These are phyloP conservation scores for Cirrhinus molitorella DNA, from an alignment of 2,797 vertebrate species.

Conservation along the genomic window DNA sequence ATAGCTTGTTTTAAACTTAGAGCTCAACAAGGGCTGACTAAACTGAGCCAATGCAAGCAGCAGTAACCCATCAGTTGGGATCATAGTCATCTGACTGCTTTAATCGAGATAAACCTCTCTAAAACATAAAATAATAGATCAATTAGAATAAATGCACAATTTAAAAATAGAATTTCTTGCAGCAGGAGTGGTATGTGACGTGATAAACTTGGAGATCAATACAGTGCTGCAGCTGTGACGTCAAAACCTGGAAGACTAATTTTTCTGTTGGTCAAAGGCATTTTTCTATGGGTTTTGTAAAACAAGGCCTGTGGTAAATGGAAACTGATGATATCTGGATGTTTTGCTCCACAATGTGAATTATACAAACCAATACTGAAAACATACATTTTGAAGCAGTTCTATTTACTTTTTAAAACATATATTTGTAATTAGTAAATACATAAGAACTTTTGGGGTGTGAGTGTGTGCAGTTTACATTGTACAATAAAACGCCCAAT, in stretches of 20 bases:
- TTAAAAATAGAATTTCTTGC: neutral
- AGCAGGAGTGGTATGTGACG: neutral
- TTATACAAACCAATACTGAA: neutral
- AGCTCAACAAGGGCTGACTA: neutral
- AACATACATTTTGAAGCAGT: neutral
- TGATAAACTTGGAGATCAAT: neutral
- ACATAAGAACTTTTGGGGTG: neutral
- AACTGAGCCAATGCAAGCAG: too few species aligned
- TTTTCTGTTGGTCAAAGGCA: neutral
- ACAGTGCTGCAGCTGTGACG: neutral
- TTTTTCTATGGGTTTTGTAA: neutral
- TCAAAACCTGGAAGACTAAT: neutral
- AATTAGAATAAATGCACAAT: neutral
- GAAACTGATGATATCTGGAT: neutral
- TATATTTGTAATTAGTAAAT: neutral
- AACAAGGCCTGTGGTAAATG: neutral
- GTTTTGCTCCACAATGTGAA: neutral
- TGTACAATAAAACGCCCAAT: neutral
- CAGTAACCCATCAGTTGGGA: neutral
- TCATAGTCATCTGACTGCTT: neutral
- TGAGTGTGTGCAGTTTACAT: neutral
- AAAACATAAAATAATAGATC: neutral
- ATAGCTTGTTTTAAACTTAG: neutral
- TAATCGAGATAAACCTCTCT: neutral
- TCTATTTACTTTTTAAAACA: neutral